Evolutionary conservation across 2,888 invertebrate genomes (phyloP), one percentile per base, ranked within the genome.

Genomic region (Meteorus cinctellus): DNA sequence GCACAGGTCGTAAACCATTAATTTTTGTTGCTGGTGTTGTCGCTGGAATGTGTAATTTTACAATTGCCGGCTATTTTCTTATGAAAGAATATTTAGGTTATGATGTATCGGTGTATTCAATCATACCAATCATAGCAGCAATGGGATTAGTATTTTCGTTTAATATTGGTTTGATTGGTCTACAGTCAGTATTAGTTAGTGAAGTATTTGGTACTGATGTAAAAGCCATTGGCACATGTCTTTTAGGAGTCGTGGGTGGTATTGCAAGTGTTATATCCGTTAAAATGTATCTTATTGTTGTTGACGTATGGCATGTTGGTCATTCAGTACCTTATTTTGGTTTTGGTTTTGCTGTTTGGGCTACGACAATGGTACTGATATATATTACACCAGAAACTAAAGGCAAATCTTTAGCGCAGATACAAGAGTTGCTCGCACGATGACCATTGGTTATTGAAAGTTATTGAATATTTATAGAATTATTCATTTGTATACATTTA

Each of bases 1-100:
- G 84, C 36, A 83, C 89, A 16, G 92, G 92, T 0, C 84, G 92
- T 16, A 89, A 89, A 34, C 86, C 88, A 4, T 84, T 92, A 24
- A 86, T 92, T 2, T 81, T 91, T 3, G 76, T 86, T n/a, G 91
- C 91, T 6, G 86, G 85, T 4, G 2, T 81, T 1, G 24, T 65
- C 4, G 78, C 80, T 1, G 82, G 82, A 0, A 8, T 82, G 3
- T 83, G 83, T 4, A 80, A 84, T 45, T 74, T 84, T 19, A 60
- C 78, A 4, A 85, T 86, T 24, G 83, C 82, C 4, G 14, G 45
- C 4, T 84, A 82, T 75, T 85, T 87, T 45, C 83, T 80, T 67
- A 68, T 71, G 0, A 81, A 81, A 67, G 84, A 86, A n/a, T 84
- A 84, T 55, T 55, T 78, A 24, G 8, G 65, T 5, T 0, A 55